Percentiles rank a stretch among this genome's conserved stretches.
These are phyloP conservation scores for Gerris lacustris DNA, from an alignment of 2,888 invertebrate species.

Conservation along the genomic window DNA sequence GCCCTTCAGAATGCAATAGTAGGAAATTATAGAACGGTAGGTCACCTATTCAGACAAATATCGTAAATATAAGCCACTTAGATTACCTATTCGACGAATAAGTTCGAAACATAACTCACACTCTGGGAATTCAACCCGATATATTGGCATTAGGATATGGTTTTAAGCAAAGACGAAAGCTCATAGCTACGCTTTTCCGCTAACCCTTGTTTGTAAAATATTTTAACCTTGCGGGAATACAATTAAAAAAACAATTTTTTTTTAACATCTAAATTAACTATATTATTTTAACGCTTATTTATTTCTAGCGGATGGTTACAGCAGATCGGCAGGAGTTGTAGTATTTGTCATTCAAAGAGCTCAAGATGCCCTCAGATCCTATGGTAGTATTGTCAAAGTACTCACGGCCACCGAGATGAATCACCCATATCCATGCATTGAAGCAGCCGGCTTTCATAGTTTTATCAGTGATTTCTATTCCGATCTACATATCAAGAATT, in stretches of 20 bases:
- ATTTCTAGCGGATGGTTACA: slow-evolving; percentile 38
- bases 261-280: not conserved
- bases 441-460: not conserved
- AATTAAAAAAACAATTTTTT: not conserved
- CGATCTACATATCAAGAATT: slow-evolving; percentile 20
- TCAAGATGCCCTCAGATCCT: slow-evolving; percentile 37
- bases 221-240: not conserved
- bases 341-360: slow-evolving; percentile 37
- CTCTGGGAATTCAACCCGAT: too few relatives aligned
- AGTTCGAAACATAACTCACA: too few relatives aligned
- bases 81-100: too few relatives aligned
- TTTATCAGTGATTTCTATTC: slow-evolving; percentile 23
- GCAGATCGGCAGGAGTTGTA: slow-evolving; percentile 38
- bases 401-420: slow-evolving; percentile 33
- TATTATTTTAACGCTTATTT: not conserved
- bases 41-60: too few relatives aligned
- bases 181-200: not conserved
- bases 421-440: not conserved
- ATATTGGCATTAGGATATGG: too few relatives aligned
- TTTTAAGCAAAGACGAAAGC: too few relatives aligned
- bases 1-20: too few relatives aligned
- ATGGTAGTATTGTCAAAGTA: slow-evolving; percentile 43
- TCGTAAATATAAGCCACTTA: too few relatives aligned
- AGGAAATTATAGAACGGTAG: too few relatives aligned
- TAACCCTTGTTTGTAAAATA: not conserved